A percentile compares a stretch with the other conserved stretches of the same genome.
Evolutionary conservation across 2,888 invertebrate genomes (phyloP).

Genomic region (Caenorhabditis zanzibari): DNA sequence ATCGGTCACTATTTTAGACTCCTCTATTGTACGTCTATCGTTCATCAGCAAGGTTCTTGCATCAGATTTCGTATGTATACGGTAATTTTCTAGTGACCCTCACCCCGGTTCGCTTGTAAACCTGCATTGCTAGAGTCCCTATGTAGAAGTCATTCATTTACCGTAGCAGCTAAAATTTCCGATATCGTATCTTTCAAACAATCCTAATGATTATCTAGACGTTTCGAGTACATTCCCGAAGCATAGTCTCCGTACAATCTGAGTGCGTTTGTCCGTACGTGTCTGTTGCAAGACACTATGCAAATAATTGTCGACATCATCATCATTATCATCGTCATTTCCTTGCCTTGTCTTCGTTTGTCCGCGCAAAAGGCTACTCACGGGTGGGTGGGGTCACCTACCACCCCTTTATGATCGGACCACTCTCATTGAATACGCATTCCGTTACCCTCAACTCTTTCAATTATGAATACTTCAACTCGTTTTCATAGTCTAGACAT

Average conservation of each 20-base stretch:
- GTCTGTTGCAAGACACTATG: constrained; percentile 41
- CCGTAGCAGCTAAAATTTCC: not conserved
- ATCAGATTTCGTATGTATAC: not conserved
- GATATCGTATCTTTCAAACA: not conserved
- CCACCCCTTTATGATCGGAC: constrained; percentile 19
- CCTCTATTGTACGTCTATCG: not conserved
- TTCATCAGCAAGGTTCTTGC: not conserved
- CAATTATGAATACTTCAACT: not conserved
- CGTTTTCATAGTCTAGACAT: constrained; percentile 5
- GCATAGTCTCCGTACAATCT: constrained; percentile 32
- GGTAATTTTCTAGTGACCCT: no score
- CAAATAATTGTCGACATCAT: constrained; percentile 32
- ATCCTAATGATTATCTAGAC: not conserved
- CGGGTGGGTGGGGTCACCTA: constrained; percentile 38
- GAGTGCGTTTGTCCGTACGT: constrained; percentile 48
- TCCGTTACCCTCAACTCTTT: not conserved
- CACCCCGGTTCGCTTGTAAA: no score
- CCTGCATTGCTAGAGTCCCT: no score
- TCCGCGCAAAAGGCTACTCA: constrained; percentile 44
- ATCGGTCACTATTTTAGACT: not conserved
- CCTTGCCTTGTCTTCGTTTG: constrained; percentile 40
- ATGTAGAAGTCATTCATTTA: not conserved
- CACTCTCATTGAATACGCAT: constrained; percentile 17
- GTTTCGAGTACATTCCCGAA: constrained; percentile 6
- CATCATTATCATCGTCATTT: constrained; percentile 31